These are phyloP conservation scores for Tenualosa thibaudeaui DNA, from an alignment of 2,797 vertebrate genomes.

Conservation along the genomic window DNA sequence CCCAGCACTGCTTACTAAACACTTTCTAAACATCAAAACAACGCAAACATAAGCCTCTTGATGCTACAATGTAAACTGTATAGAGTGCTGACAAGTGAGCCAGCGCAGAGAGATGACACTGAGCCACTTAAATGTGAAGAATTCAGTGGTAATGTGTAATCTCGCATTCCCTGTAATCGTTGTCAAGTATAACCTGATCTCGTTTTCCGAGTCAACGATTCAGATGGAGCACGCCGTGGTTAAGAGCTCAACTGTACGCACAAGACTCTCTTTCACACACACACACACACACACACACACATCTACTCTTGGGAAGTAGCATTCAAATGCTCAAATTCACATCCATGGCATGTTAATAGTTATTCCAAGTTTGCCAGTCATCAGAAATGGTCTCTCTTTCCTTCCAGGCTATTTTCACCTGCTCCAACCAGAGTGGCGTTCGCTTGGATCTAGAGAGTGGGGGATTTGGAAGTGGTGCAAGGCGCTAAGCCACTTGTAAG, in stretches of 20 bases:
- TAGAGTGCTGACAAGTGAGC: not conserved
- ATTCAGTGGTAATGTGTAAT: not conserved
- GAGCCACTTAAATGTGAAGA: not conserved
- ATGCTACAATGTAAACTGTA: not conserved
- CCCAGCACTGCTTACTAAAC: not conserved
- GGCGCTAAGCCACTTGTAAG: constrained; percentile 49
- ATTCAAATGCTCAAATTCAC: not conserved
- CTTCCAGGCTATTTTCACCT: not conserved
- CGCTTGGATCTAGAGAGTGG: constrained; percentile 46
- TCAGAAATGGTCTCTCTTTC: not conserved
- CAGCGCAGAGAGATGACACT: not conserved
- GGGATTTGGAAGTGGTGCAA: constrained; percentile 45
- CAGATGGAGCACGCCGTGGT: not conserved
- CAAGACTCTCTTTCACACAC: not conserved
- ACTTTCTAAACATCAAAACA: not conserved
- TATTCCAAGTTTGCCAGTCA: not conserved
- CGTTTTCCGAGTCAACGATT: not conserved
- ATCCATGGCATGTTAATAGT: not conserved
- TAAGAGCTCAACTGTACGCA: not conserved
- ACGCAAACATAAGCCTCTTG: not conserved
- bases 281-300: not conserved
- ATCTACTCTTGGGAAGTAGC: not conserved
- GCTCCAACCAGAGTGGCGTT: not conserved
- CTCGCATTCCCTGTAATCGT: not conserved
- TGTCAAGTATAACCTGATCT: not conserved